Base-by-base conservation (phyloP, 92 coral and sea anemone species). In the Bergia puertoricense region DNA sequence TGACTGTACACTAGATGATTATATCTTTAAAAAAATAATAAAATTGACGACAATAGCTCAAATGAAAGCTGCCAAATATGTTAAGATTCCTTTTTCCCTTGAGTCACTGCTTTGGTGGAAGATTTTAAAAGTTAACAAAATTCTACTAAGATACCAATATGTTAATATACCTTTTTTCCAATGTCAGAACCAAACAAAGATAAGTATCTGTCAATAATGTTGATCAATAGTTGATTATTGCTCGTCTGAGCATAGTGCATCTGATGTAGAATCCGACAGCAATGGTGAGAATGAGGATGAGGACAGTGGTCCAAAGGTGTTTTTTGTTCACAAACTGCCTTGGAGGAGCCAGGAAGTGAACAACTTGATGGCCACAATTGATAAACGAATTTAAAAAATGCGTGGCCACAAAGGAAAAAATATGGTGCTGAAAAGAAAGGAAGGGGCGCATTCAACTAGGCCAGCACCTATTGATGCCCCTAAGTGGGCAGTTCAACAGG, bases 401-500 rank as follows among this genome's bases (percentile, higher is more conserved):
- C 46, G 91, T 50, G 88, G 91, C 44, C 71, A 38, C 48, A 82
- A 81, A 82, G 62, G 91, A 40, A 82, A 56, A 75, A 81, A 56
- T 30, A 89, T 89, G 88, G 50, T 71, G 43, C 83, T 80, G 46
- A 62, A 80, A 80, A 66, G 88, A 44, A 50, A 57, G 62, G 62
- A 38, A 56, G 91, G 88, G 74, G 79, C 88, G 16, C 40, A 79
- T 44, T 89, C 91, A 22, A 89, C 91, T 44, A 69, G 88, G 75
- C 79, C 65, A 77, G 67, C 81, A 43, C 88, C 88, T 41, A n/a
- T 81, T 45, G 91, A 81, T 89, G 88, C 91, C 45, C 91, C 91
- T 62, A 62, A 76, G 57, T 89, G 91, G 91, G 91, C 91, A 77
- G 62, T 77, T 44, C 81, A 77, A 77, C 81, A 77, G 81, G 81